These are phyloP conservation scores for Lycia hirtaria DNA, from an alignment of 2,888 invertebrate genomes.

Conservation along the genomic window DNA sequence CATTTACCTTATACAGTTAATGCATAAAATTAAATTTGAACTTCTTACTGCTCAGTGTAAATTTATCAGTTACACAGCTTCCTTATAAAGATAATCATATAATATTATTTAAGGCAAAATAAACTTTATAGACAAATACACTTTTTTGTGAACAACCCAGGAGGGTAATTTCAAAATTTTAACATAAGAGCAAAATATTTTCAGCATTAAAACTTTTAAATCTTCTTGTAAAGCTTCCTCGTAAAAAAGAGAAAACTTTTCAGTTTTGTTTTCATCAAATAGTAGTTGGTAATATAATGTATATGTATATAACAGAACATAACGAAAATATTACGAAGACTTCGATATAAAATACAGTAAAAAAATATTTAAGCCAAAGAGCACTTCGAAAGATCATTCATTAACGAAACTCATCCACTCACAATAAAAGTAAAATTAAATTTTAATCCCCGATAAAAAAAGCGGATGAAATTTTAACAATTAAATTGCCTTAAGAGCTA, in stretches of 20 bases:
- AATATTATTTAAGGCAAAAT: too few relatives aligned
- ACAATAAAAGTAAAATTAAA: not conserved
- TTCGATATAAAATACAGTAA: not conserved
- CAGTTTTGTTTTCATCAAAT: too few relatives aligned
- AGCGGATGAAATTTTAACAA: conserved; percentile 11
- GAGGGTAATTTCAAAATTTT: too few relatives aligned
- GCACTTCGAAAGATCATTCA: not conserved
- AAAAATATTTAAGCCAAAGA: not conserved
- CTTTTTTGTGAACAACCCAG: too few relatives aligned
- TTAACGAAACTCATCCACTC: conserved; percentile 1
- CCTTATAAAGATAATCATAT: too few relatives aligned
- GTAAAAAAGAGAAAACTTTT: too few relatives aligned
- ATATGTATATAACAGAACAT: too few relatives aligned
- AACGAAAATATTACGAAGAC: too few relatives aligned
- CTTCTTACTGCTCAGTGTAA: not conserved
- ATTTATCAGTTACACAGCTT: too few relatives aligned
- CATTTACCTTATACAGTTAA: not conserved
- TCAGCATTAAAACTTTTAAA: not conserved
- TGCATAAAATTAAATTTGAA: not conserved
- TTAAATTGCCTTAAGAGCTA: conserved; percentile 18
- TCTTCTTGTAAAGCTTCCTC: not conserved
- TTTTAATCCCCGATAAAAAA: conserved; percentile 4
- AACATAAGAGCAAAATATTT: too few relatives aligned
- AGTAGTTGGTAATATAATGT: too few relatives aligned
- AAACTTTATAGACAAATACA: too few relatives aligned